Base-by-base conservation (phyloP, 1,140 invertebrate genomes). In the Andrena cerasifolii region DNA sequence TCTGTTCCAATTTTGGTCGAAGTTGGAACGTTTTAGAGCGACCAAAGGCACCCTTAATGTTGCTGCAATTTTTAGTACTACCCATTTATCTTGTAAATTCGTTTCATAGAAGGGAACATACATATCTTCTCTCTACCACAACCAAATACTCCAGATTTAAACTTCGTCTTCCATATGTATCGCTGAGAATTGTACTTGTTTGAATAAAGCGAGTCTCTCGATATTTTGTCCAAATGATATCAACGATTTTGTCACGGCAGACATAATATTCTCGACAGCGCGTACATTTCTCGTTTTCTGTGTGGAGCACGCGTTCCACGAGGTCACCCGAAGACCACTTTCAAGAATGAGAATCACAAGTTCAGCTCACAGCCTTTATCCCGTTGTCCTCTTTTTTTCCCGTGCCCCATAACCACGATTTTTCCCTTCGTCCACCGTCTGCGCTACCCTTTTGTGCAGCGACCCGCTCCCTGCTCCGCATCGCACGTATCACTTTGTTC, bases 331-430 rank as follows among this genome's bases (percentile, higher is more conserved):
- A 56, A 26, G 53, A 31, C 53, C 53, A 56, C 53, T 40, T 40
- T 40, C 36, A 31, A n/a, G 58, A 40, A 33, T 40, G 58, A 61
- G 58, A 40, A 61, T 65, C 62, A 47, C 21, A 47, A 18, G 14
- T 65, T 49, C 21, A 47, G 8, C n/a, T 6, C 21, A 6, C 1
- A 31, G 18, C 8, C 58, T 31, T 61, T 18, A 5, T 65, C 3
- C 53, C 43, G 5, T 28, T 12, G 45, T 49, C 45, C 45, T 49
- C 45, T 45, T 28, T 47, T 59, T n/a, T 40, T n/a, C 10, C 36
- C 43, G 6, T 14, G 8, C 28, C n/a, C 26, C 36, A 45, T 26
- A 71, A 59, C 54, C 54, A 21, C 18, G 68, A 71, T 54, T 47
- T 40, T 24, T 59, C 16, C 26, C 68, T 47, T 43, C 66, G 31